phyloP scores from a whole-genome alignment of 1,140 invertebrate species.

The Diuraphis noxia region DNA sequence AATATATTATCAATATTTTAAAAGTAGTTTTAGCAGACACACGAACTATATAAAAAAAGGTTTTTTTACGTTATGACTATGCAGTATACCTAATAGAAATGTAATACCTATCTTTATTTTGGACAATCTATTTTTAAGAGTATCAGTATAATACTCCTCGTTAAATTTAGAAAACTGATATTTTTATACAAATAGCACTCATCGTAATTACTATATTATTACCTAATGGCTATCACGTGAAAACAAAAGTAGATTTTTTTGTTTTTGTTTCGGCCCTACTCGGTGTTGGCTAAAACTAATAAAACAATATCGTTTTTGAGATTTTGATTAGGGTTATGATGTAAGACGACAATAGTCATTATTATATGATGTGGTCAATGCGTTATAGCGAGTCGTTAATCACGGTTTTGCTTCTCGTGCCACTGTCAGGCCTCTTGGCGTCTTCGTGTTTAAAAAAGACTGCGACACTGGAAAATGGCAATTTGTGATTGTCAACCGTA shows the following conservation, averaged over 20 bases:
- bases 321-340: background rate
- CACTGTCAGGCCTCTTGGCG: slow-evolving; percentile 19
- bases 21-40: background rate
- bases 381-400: slow-evolving; percentile 36
- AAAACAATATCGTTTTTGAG: background rate
- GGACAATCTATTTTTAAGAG: background rate
- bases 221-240: background rate
- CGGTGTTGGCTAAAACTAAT: background rate
- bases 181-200: background rate
- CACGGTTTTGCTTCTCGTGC: slow-evolving; percentile 27
- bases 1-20: background rate
- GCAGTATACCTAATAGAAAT: background rate
- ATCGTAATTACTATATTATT: slow-evolving; percentile 9
- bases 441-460: slow-evolving; percentile 36
- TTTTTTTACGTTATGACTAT: background rate
- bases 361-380: slow-evolving; percentile 26
- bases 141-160: background rate
- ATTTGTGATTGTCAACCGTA: slow-evolving; percentile 42
- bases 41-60: background rate
- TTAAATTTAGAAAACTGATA: background rate
- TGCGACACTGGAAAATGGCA: slow-evolving; percentile 28
- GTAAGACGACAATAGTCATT: slow-evolving; percentile 19
- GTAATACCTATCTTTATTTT: background rate
- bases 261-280: background rate
- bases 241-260: background rate